Conservation (phyloP, 2,113 vertebrate species). For the Barnardius zonarius region DNA sequence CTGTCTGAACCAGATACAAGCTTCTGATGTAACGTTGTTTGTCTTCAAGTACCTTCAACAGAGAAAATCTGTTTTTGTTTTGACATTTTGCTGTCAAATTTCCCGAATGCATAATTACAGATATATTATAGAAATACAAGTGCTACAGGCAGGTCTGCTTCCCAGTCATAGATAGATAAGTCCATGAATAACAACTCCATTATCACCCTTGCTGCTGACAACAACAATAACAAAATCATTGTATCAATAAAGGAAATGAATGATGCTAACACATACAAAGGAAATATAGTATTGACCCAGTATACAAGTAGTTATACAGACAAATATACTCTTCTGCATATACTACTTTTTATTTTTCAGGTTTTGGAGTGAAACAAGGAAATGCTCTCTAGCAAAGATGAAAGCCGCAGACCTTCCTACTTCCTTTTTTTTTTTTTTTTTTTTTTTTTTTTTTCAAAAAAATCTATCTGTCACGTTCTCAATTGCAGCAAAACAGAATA, state of each 20-base stretch:
- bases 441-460: too few species aligned
- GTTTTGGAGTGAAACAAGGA: background rate
- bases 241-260: constrained; percentile 58
- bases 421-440: constrained; percentile 37
- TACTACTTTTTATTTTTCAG: background rate
- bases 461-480: background rate
- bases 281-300: constrained; percentile 26
- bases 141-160: constrained; percentile 44
- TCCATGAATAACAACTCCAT: constrained; percentile 53
- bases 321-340: background rate
- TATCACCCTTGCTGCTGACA: constrained; percentile 45
- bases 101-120: constrained; percentile 60
- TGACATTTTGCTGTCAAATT: constrained; percentile 65
- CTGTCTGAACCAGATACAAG: constrained; percentile 39
- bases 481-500: background rate
- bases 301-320: background rate
- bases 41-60: constrained; percentile 58
- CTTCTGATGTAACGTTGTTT: constrained; percentile 51
- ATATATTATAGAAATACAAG: constrained; percentile 55
- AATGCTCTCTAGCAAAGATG: background rate
- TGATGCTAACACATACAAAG: background rate
- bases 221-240: constrained; percentile 50
- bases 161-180: constrained; percentile 50
- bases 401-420: background rate
- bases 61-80: constrained; percentile 63